Evolutionary conservation across 2,797 vertebrate species (phyloP), one percentile per base, ranked within the genome.

Genomic region (Todus mexicanus): DNA sequence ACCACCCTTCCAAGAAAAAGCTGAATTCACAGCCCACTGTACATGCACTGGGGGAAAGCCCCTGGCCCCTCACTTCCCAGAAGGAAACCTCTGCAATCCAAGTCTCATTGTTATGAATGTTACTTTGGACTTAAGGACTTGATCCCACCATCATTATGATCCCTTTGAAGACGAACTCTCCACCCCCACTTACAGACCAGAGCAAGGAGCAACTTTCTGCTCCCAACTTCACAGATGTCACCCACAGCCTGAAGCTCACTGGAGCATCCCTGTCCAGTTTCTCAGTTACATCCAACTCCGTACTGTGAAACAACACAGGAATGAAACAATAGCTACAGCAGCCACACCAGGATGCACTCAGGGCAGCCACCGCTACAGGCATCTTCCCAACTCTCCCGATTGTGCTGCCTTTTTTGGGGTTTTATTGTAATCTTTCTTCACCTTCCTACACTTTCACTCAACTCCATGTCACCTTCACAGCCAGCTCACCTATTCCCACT

Each of bases 301-400:
- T 19, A 73, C 33, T 45, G 26, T 2, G 0, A 8, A 16, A 53
- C 2, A 1, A 60, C 57, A 53, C 26, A 22, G 37, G 29, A 61
- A 48, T n/a, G 7, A 42, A 37, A 71, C n/a, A 72, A 29, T 59
- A 77, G 45, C 15, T 27, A 66, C 31, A 76, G 47, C 31, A 76
- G 51, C 23, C 51, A 23, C 0, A 0, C 9, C 14, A 57, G 74
- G 35, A 45, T n/a, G 27, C 13, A 12, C 25, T 9, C 0, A 1
- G 16, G 20, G 42, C 40, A 88, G 50, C 38, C 50, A 53, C 50
- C 2, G 3, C 50, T 43, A 68, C 68, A 54, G 26, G 8, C 2
- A 1, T 12, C 65, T 57, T 83, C 23, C 56, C 75, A 85, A 1
- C 18, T 37, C 33, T 12, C 35, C 12, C 5, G 1, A 7, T 26